Conservation (phyloP, 2,113 vertebrate genomes). For the Natator depressus region DNA sequence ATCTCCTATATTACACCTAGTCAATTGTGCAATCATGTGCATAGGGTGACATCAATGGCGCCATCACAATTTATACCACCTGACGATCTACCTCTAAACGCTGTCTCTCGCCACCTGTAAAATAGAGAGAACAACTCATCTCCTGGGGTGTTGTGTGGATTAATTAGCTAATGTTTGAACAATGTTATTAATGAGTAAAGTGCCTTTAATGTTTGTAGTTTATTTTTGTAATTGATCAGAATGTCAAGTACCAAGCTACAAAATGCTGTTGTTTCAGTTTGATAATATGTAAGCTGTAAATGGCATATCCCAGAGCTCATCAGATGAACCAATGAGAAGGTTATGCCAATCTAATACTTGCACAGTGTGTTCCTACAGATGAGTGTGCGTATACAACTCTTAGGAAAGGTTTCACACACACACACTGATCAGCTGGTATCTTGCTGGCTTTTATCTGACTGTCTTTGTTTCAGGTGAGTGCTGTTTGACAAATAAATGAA, state of each 20-base stretch:
- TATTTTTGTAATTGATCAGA: slow-evolving; percentile 46
- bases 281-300: neutral
- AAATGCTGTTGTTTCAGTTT: neutral
- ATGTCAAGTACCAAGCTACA: neutral
- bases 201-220: neutral
- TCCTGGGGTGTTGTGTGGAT: neutral
- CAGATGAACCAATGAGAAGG: neutral
- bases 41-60: neutral
- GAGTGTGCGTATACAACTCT: slow-evolving; percentile 34
- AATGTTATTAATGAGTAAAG: neutral
- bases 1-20: neutral
- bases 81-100: rapidly evolving
- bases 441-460: neutral
- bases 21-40: neutral
- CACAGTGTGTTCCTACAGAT: neutral
- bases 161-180: slow-evolving; percentile 6
- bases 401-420: slow-evolving; percentile 1
- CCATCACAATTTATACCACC: neutral
- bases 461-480: neutral
- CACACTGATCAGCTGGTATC: slow-evolving; percentile 31
- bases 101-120: neutral
- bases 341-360: neutral
- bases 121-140: neutral
- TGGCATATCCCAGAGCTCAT: slow-evolving; percentile 52
- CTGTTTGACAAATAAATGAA: neutral